phyloP scores from a whole-genome alignment of 2,888 invertebrate species.

The Itoplectis maculator region DNA sequence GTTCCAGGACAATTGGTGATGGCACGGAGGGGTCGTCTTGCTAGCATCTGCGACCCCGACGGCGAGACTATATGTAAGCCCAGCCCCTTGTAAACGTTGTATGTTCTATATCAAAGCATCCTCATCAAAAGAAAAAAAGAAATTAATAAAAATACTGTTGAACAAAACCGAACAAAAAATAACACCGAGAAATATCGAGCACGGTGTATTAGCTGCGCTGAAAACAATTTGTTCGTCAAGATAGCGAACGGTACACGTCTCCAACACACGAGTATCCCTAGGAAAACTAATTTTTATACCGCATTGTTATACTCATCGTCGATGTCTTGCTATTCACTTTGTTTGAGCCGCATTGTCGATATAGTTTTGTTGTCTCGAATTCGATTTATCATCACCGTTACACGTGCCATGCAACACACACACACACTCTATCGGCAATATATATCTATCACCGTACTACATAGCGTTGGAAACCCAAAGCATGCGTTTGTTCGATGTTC shows the following conservation, averaged over 20 bases:
- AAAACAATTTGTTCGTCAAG: slow-evolving; percentile 6
- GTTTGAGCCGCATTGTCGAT: not conserved
- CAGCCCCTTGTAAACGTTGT: slow-evolving; percentile 63
- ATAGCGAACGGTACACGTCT: not conserved
- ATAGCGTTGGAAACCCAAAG: slow-evolving; percentile 24
- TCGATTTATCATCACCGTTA: slow-evolving; percentile 17
- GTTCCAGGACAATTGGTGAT: slow-evolving; percentile 83
- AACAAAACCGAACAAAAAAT: not conserved
- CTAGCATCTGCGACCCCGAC: slow-evolving; percentile 89
- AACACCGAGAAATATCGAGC: slow-evolving; percentile 9
- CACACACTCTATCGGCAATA: not conserved
- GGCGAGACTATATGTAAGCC: slow-evolving; percentile 90
- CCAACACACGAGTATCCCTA: not conserved
- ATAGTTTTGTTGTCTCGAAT: slow-evolving; percentile 14
- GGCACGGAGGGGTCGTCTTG: slow-evolving; percentile 83
- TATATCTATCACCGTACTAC: not conserved
- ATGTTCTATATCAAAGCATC: slow-evolving; percentile 49
- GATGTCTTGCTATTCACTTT: slow-evolving; percentile 33
- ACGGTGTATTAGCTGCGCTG: slow-evolving; percentile 23
- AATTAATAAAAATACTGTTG: not conserved
- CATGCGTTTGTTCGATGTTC: slow-evolving; percentile 59
- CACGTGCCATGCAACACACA: slow-evolving; percentile 20
- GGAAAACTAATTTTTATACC: slow-evolving; percentile 7
- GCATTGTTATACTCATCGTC: slow-evolving; percentile 1
- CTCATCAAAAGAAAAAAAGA: slow-evolving; percentile 30